Evolutionary conservation across 2,888 invertebrate species (phyloP).

Genomic region (Cybosia mesomella): DNA sequence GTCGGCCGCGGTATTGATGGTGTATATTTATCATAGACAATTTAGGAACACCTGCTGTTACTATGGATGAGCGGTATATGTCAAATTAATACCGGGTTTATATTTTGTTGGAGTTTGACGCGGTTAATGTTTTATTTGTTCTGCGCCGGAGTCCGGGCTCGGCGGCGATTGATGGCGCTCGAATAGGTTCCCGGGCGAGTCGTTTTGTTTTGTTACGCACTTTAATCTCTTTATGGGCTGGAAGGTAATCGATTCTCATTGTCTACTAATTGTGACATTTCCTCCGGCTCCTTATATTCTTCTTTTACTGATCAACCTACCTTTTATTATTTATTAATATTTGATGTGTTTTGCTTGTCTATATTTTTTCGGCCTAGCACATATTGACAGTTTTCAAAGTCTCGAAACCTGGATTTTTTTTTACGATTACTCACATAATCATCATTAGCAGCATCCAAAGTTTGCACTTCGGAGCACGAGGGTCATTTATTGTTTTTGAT

Average conservation of each 20-base stretch:
- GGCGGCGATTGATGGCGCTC: slow-evolving; percentile 52
- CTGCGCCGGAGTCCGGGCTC: slow-evolving; percentile 33
- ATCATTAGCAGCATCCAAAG: too few species aligned
- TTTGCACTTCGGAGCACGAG: too few species aligned
- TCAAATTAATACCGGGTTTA: slow-evolving; percentile 73
- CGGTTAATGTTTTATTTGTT: slow-evolving; percentile 68
- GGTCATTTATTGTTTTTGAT: too few species aligned
- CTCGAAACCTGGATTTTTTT: neutral
- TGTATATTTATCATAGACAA: slow-evolving; percentile 81
- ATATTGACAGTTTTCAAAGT: neutral
- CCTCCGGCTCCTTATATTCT: neutral
- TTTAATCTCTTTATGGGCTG: slow-evolving; percentile 41
- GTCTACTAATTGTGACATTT: slow-evolving; percentile 42
- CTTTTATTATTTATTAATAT: neutral
- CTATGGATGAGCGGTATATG: slow-evolving; percentile 71
- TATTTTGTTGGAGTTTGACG: slow-evolving; percentile 60
- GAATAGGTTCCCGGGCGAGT: slow-evolving; percentile 47
- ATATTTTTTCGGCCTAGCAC: neutral
- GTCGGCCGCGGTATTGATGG: slow-evolving; percentile 76
- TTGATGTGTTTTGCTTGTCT: neutral
- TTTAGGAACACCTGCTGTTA: slow-evolving; percentile 84
- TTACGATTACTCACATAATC: too few species aligned
- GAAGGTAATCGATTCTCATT: slow-evolving; percentile 43
- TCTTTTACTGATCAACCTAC: neutral
- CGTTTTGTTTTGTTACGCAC: slow-evolving; percentile 39